These are phyloP conservation scores for Arctia plantaginis DNA, from an alignment of 2,888 invertebrate genomes.

Conservation along the genomic window DNA sequence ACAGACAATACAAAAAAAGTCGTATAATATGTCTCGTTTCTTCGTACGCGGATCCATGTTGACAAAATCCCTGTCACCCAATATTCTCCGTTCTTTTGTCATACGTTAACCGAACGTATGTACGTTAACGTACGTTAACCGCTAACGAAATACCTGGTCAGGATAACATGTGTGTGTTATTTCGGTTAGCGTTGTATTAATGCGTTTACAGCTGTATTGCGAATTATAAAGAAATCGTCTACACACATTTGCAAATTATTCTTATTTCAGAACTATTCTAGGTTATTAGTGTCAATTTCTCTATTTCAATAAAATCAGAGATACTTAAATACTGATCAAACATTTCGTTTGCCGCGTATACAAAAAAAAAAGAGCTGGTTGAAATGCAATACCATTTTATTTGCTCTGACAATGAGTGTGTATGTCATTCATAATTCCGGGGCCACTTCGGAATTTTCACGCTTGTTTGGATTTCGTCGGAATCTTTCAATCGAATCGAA, in stretches of 20 bases:
- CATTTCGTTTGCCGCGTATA: background rate
- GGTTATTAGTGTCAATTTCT: background rate
- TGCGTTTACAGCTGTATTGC: background rate
- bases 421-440: constrained; percentile 9
- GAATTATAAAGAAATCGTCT: background rate
- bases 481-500: constrained; percentile 10
- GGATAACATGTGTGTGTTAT: too few relatives aligned
- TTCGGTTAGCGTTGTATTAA: background rate
- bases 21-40: too few relatives aligned
- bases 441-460: constrained; percentile 10
- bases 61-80: too few relatives aligned
- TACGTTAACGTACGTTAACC: too few relatives aligned
- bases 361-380: background rate
- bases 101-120: too few relatives aligned
- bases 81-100: too few relatives aligned
- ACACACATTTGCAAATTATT: background rate
- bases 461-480: constrained; percentile 8
- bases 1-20: too few relatives aligned
- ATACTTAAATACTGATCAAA: background rate
- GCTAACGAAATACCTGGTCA: too few relatives aligned
- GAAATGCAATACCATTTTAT: background rate
- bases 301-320: background rate
- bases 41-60: too few relatives aligned
- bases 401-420: background rate
- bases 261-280: background rate